phyloP scores from a whole-genome alignment of 1,140 invertebrate genomes.

The Drosophila ohnishii region DNA sequence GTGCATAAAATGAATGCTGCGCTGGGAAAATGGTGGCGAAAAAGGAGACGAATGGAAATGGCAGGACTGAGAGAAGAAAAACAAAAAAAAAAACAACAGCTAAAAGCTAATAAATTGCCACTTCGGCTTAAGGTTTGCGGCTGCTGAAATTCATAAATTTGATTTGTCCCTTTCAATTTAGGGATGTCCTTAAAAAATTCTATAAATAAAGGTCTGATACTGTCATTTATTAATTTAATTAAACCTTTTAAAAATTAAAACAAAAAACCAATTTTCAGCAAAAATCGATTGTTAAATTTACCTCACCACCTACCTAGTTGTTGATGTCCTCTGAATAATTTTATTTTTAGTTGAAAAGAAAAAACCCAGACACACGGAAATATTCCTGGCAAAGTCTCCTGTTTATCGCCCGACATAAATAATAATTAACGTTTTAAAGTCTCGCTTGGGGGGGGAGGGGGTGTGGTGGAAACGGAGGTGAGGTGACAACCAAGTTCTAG shows the following conservation, averaged over 20 bases:
- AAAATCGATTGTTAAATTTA: background rate
- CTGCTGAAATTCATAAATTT: constrained; percentile 37
- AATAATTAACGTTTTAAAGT: constrained; percentile 41
- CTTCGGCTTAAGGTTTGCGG: constrained; percentile 14
- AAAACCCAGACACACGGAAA: background rate
- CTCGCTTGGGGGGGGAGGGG: too few relatives aligned
- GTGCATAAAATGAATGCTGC: constrained; percentile 45
- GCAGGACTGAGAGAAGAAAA: constrained; percentile 24
- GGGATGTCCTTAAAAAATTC: background rate
- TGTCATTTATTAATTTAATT: background rate
- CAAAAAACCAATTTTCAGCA: background rate
- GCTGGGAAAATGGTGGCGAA: constrained; percentile 4
- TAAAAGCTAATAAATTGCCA: constrained; percentile 43
- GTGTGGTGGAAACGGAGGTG: background rate
- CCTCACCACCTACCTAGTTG: too few relatives aligned
- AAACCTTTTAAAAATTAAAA: too few relatives aligned
- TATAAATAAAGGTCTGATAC: background rate
- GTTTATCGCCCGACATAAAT: constrained; percentile 33
- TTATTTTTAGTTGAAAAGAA: background rate
- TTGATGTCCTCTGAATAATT: background rate
- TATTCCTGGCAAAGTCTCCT: background rate
- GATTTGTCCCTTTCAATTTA: constrained; percentile 28
- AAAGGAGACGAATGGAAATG: constrained; percentile 10
- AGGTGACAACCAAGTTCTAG: constrained; percentile 14
- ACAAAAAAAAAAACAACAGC: constrained; percentile 26